Evolutionary conservation across 2,113 vertebrate species (phyloP).

Genomic region (Chelonoidis abingdonii): DNA sequence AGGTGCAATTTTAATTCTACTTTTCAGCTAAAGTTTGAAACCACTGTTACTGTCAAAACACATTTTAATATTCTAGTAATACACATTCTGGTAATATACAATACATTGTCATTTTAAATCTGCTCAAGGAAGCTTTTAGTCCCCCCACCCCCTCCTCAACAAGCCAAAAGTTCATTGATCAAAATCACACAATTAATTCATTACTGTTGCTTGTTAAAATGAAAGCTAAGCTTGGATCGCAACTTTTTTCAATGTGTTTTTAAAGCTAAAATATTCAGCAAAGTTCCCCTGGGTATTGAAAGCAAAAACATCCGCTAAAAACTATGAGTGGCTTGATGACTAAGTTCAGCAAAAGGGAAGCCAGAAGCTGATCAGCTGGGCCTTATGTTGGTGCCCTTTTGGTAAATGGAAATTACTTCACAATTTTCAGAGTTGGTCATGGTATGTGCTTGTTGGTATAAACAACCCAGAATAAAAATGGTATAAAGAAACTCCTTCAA

Average conservation of each 20-base stretch:
- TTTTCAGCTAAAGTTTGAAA: background rate
- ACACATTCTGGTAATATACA: background rate
- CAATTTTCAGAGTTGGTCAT: conserved; percentile 43
- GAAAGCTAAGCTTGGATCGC: conserved; percentile 23
- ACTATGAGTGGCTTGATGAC: conserved; percentile 48
- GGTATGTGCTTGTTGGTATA: conserved; percentile 41
- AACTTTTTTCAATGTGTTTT: background rate
- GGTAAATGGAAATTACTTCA: conserved; percentile 55
- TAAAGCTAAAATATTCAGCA: conserved; percentile 41
- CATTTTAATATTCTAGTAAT: background rate
- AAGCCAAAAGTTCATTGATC: conserved; percentile 30
- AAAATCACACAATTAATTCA: conserved; percentile 3
- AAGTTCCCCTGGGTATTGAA: conserved; percentile 61
- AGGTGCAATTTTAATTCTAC: background rate
- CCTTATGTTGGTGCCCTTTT: conserved; percentile 41
- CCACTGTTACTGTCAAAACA: background rate
- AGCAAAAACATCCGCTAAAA: conserved; percentile 69
- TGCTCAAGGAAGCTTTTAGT: background rate
- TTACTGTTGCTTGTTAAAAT: background rate
- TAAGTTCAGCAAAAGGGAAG: conserved; percentile 58
- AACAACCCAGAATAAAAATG: conserved; percentile 54
- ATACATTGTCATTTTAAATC: background rate
- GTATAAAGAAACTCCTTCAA: conserved; percentile 31
- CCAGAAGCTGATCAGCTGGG: conserved; percentile 47
- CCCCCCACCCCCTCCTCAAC: background rate